Base-by-base conservation (phyloP, 1,140 invertebrate species). In the Glossosoma conforme region DNA sequence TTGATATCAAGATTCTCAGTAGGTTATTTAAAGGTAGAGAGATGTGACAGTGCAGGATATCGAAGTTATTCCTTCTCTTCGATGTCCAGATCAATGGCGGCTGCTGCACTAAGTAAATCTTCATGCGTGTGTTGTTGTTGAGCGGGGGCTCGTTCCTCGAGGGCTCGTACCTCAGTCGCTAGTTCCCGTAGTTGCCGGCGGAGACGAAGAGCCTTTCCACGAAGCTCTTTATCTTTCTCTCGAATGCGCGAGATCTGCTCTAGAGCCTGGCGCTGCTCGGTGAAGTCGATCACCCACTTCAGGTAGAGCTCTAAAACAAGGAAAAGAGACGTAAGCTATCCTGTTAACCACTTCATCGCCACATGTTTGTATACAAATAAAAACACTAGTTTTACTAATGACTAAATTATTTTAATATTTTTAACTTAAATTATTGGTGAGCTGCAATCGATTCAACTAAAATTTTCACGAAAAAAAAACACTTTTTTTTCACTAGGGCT, bases 231-330 rank as follows among this genome's bases (percentile, higher is more conserved):
- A 58, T 82, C 79, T 22, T 70, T 64, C 9, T 74, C 71, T 3
- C 80, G 68, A 9, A 83, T 67, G 9, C 67, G 66, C 38, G 75
- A 68, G 64, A 82, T 78, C 59, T 77, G 77, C 28, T 74, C 66
- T 50, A 76, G 69, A 24, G 74, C 72, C 15, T 73, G 68, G 43
- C 65, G 63, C 30, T 74, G 72, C 32, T 79, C 75, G 17, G 67
- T 70, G 56, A 82, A 80, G 59, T 80, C 73, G 6, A 81, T 71
- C 11, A 79, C 62, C 79, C 79, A 83, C 22, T 81, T 74, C 11
- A 83, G 66, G 65, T 81, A 83, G 1, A 84, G 65, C 58, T 83
- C 80, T 75, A 62, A 3, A 64, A 63, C 1, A 33, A n/a, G n/a
- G n/a, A n/a, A n/a, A n/a, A n/a, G n/a, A n/a, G n/a, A n/a, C n/a